A percentile compares a stretch with the other conserved stretches of the same genome.
These are phyloP conservation scores for Felis chaus DNA, from an alignment of 2,113 vertebrate species.

Conservation along the genomic window DNA sequence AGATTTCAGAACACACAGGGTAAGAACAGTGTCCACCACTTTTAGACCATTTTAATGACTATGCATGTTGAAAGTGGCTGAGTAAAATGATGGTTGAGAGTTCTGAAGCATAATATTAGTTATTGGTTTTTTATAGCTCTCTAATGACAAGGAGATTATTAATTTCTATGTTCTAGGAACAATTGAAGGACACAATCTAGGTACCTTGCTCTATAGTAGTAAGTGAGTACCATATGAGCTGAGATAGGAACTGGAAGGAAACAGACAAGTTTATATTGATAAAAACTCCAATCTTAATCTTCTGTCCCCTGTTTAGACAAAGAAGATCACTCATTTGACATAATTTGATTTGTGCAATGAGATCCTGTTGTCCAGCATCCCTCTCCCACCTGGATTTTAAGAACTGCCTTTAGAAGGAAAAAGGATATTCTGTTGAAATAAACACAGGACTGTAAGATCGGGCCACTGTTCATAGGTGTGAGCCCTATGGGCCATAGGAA, in stretches of 20 bases:
- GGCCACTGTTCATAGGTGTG: background rate
- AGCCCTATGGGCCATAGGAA: background rate
- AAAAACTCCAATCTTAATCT: background rate
- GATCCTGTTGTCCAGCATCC: background rate
- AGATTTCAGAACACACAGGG: background rate
- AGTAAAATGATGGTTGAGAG: background rate
- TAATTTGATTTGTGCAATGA: background rate
- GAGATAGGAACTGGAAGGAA: background rate
- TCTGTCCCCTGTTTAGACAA: background rate
- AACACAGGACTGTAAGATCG: background rate
- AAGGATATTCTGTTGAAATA: background rate
- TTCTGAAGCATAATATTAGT: conserved; percentile 14
- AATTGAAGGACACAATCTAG: background rate
- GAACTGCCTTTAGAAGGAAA: background rate
- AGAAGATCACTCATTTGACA: background rate
- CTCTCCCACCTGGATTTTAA: background rate
- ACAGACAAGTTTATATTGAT: background rate
- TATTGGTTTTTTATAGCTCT: background rate
- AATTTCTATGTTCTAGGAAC: background rate
- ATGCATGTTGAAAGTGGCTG: background rate
- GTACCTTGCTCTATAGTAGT: background rate
- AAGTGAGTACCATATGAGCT: background rate
- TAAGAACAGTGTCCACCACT: background rate
- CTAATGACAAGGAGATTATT: background rate
- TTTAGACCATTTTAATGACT: background rate